A percentile compares a stretch with the other conserved stretches of the same genome.
Evolutionary conservation across 2,113 vertebrate genomes (phyloP).

Genomic region (Oncorhynchus nerka): DNA sequence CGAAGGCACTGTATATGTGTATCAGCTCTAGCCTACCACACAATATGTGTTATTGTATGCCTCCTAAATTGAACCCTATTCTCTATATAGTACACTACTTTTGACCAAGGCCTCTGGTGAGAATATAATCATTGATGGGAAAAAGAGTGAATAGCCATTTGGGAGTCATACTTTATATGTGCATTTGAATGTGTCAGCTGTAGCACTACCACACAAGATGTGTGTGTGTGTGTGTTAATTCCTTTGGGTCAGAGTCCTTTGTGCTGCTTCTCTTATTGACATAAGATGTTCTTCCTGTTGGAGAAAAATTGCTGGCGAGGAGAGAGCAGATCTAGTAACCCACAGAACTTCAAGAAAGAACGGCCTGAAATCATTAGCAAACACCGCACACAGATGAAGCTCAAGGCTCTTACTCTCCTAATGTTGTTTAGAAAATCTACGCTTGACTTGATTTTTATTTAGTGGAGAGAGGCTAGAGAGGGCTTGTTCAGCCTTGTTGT

Average conservation of each 20-base stretch:
- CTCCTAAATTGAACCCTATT: too few relatives aligned
- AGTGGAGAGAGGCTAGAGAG: neutral
- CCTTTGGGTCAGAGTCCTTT: neutral
- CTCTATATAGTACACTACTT: too few relatives aligned
- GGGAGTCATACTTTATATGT: neutral
- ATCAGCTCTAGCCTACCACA: too few relatives aligned
- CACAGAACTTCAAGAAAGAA: neutral
- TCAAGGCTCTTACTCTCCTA: conserved; percentile 4
- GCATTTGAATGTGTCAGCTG: neutral
- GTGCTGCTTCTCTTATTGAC: neutral
- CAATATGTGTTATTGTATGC: too few relatives aligned
- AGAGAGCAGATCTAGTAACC: neutral
- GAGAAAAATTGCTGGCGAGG: neutral
- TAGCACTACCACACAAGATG: neutral
- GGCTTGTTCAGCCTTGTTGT: conserved; percentile 4
- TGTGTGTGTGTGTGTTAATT: neutral
- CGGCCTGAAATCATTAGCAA: conserved; percentile 18
- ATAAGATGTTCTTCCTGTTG: conserved; percentile 6
- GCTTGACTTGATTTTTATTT: conserved; percentile 13
- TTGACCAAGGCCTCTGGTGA: too few relatives aligned
- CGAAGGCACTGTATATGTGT: too few relatives aligned
- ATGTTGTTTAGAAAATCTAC: conserved; percentile 6
- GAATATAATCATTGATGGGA: too few relatives aligned
- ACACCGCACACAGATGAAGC: conserved; percentile 7
- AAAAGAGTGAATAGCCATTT: too few relatives aligned